Percentiles rank a stretch among this genome's conserved stretches.
Conservation (phyloP, 2,888 invertebrate genomes). For the Megastigmus dorsalis region DNA sequence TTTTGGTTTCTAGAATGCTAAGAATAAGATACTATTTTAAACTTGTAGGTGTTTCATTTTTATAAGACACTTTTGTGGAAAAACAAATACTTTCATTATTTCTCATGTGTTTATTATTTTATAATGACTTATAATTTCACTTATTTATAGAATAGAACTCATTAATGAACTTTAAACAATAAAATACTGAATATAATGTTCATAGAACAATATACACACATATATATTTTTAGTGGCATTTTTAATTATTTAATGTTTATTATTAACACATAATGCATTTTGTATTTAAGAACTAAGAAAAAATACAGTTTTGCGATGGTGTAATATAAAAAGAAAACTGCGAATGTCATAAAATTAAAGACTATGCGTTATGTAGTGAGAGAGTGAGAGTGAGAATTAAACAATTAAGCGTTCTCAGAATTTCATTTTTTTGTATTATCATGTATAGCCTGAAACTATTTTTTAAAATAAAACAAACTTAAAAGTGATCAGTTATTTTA, state of each 20-base stretch:
- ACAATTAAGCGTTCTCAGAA: slow-evolving; percentile 29
- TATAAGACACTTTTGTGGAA: neutral
- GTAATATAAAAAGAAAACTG: slow-evolving; percentile 20
- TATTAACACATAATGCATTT: slow-evolving; percentile 18
- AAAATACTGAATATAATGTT: neutral
- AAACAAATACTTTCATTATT: neutral
- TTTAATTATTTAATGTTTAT: neutral
- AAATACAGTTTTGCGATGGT: slow-evolving; percentile 35
- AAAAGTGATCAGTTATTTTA: slow-evolving; percentile 71
- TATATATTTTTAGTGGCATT: neutral
- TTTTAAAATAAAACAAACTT: slow-evolving; percentile 69
- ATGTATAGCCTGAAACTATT: slow-evolving; percentile 67
- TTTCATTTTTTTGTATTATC: slow-evolving; percentile 62
- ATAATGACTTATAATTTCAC: neutral
- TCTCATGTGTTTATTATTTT: neutral
- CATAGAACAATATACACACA: neutral
- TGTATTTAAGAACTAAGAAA: slow-evolving; percentile 29
- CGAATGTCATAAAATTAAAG: slow-evolving; percentile 26
- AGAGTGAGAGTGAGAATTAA: slow-evolving; percentile 39
- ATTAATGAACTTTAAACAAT: slow-evolving; percentile 1
- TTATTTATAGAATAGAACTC: neutral
- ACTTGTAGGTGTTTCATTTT: neutral
- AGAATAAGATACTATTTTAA: slow-evolving; percentile 10
- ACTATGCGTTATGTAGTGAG: slow-evolving; percentile 27
- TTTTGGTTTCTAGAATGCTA: slow-evolving; percentile 9